Base-by-base conservation (phyloP, 2,113 vertebrate genomes). In the Psittacara wagleri region DNA sequence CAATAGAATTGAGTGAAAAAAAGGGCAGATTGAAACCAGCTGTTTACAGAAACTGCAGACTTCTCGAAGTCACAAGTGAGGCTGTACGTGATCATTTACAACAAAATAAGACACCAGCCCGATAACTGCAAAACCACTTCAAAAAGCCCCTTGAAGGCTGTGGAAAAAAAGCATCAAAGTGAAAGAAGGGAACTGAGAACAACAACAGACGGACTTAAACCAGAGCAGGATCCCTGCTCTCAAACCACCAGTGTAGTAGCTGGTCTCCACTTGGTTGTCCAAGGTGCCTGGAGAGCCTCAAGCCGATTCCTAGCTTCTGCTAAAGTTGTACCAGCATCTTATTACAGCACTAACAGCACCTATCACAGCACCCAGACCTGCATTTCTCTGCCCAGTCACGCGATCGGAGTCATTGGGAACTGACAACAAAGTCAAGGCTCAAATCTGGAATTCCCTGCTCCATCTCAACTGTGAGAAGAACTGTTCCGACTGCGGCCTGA, bases 141-240 rank as follows among this genome's bases (percentile, higher is more conserved):
- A 96, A 94, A 96, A 96, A 93, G 76, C 19, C 80, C 94, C 90
- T 77, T 35, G 75, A 95, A 90, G 93, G 16, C 33, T 1, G 17
- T 82, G 92, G 49, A 87, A 86, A 83, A 83, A 41, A 67, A 48
- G 48, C 0, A 5, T 88, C 82, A 90, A 49, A 91, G 66, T 4
- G 79, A 88, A 81, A 95, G 96, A 92, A 92, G 16, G 91, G 95
- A 95, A 93, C 92, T 17, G 92, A 96, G 94, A 97, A 73, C 62
- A 79, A 76, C 90, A 94, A 52, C 69, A 92, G 37, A 13, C 4
- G 27, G 83, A 13, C 22, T 44, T 5, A 7, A 33, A 7, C 5
- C 7, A 35, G 64, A n/a, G 83, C 33, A 39, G 73, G 35, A 35
- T 27, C 75, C 52, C 7, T 16, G 28, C 49, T 54, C 13, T 49